Percentiles rank a stretch among this genome's conserved stretches.
Conservation (phyloP, 1,140 invertebrate species). For the Nomia melanderi region DNA sequence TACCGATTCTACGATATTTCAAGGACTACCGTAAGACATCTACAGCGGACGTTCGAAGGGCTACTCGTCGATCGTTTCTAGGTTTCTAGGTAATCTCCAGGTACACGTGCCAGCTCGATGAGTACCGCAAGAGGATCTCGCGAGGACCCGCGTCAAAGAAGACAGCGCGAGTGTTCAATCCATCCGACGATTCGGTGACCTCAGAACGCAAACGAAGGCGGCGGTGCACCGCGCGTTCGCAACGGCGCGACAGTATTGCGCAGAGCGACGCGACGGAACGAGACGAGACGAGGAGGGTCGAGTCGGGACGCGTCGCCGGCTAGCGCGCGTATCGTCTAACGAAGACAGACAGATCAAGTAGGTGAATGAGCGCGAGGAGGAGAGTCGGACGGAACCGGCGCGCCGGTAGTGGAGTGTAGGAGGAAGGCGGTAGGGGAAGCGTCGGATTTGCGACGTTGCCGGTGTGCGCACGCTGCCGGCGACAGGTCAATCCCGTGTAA, state of each 20-base stretch:
- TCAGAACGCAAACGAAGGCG: slow-evolving; percentile 11
- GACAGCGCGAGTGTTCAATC: too few species aligned
- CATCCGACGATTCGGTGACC: too few species aligned
- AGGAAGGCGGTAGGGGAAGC: slow-evolving; percentile 27
- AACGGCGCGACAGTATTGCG: slow-evolving; percentile 44
- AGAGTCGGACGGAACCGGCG: slow-evolving; percentile 13
- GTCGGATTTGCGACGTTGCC: slow-evolving; percentile 70
- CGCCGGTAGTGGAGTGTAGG: background rate
- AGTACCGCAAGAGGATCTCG: too few species aligned
- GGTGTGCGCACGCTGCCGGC: slow-evolving; percentile 45
- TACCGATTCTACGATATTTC: too few species aligned
- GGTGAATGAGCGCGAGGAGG: slow-evolving; percentile 28
- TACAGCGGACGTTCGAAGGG: too few species aligned
- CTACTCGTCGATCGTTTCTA: too few species aligned
- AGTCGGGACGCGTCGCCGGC: background rate
- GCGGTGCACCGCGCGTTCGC: slow-evolving; percentile 33
- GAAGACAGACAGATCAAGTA: slow-evolving; percentile 37
- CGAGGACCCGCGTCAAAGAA: too few species aligned
- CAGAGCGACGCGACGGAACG: slow-evolving; percentile 7
- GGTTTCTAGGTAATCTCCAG: too few species aligned
- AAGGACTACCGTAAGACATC: too few species aligned
- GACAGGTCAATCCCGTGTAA: slow-evolving; percentile 60
- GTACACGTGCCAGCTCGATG: too few species aligned
- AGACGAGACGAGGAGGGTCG: too few species aligned
- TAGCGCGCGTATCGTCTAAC: slow-evolving; percentile 45